Conservation (phyloP, 2,888 invertebrate genomes). For the Rhopalosiphum nymphaeae region DNA sequence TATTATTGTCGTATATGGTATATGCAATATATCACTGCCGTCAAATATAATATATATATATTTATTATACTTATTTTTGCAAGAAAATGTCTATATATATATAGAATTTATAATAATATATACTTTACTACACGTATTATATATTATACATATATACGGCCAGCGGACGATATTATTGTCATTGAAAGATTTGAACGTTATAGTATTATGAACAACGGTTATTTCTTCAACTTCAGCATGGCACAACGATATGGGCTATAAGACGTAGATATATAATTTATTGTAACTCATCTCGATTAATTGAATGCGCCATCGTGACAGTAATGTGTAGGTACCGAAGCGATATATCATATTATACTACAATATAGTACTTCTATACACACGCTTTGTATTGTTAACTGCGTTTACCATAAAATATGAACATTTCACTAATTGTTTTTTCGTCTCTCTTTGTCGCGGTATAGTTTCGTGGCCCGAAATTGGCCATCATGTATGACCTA, state of each 20-base stretch:
- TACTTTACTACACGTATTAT: not conserved
- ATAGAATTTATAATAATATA: not conserved
- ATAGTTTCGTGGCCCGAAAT: not conserved
- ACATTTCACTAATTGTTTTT: not conserved
- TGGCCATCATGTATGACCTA: not conserved
- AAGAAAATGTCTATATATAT: not conserved
- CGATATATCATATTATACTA: not conserved
- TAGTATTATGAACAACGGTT: not conserved
- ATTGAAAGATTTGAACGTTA: not conserved
- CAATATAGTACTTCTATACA: not conserved
- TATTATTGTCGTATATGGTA: not conserved
- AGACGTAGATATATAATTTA: not conserved
- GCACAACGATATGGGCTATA: not conserved
- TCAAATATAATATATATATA: not conserved
- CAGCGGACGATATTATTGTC: not conserved
- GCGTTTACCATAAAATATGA: not conserved
- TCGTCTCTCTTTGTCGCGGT: not conserved
- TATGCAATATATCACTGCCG: not conserved
- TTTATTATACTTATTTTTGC: not conserved
- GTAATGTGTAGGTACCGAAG: not conserved
- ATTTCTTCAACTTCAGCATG: not conserved
- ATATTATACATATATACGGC: not conserved
- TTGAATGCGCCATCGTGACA: not conserved
- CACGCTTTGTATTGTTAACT: not conserved
- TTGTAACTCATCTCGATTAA: not conserved